These are phyloP conservation scores for Lophochroa leadbeateri DNA, from an alignment of 2,113 vertebrate genomes.

Conservation along the genomic window DNA sequence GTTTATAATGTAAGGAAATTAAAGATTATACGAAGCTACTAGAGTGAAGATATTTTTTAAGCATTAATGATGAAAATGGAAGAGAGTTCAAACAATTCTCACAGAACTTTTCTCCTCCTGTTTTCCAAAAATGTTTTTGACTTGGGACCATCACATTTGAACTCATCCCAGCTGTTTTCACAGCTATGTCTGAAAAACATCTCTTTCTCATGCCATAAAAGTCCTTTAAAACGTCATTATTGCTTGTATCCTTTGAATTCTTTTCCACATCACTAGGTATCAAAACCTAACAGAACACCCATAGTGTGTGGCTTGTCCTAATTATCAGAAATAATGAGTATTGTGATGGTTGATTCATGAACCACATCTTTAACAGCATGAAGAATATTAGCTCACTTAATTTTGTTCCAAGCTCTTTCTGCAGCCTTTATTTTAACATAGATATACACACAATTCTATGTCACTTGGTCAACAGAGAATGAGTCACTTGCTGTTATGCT, in stretches of 20 bases:
- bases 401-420: neutral
- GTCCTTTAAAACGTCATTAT: neutral
- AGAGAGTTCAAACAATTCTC: neutral
- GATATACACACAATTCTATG: neutral
- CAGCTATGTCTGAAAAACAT: neutral
- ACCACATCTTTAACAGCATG: neutral
- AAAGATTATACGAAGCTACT: neutral
- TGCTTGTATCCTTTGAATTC: neutral
- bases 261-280: slow-evolving; percentile 2
- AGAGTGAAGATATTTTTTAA: neutral
- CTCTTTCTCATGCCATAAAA: neutral
- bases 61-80: neutral
- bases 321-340: neutral
- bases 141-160: neutral
- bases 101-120: neutral
- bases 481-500: neutral
- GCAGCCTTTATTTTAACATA: neutral
- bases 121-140: neutral
- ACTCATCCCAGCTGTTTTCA: neutral
- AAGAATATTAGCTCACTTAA: neutral
- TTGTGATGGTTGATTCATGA: neutral
- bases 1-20: neutral
- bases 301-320: neutral
- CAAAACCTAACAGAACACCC: neutral
- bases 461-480: neutral